Base-by-base conservation (phyloP, 2,113 vertebrate genomes). In the Sceloporus tristichus region DNA sequence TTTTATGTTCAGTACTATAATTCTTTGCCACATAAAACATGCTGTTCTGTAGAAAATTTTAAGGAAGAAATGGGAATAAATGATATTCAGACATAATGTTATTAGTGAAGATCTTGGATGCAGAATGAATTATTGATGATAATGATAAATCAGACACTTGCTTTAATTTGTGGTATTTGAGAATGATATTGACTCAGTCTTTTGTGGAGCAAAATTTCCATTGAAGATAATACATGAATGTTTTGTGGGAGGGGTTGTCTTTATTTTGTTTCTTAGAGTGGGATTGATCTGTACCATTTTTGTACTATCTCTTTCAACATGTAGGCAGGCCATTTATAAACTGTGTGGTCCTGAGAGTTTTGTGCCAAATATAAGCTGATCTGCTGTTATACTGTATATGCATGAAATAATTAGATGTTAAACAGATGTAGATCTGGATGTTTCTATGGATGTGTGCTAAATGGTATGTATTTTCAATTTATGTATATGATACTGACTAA, bases 261-360 rank as follows among this genome's bases (percentile, higher is more conserved):
- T 8, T 88, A 92, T 92, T 48, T 48, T 48, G 5, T 48, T 48
- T 48, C 7, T 48, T 48, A 7, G 5, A 48, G 48, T 48, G 18
- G 59, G 59, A 14, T 62, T 62, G 11, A 62, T 90, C 90, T 92
- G 92, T 95, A 92, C 94, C 94, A 96, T 95, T 94, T 93, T 89
- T 76, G 76, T 74, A 66, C 90, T 89, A 75, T 0, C n/a, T 82
- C 66, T 92, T 95, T 95, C 80, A 91, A 86, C 91, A 88, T 82
- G 90, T 85, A 91, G 91, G 56, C 38, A 93, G 95, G 92, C 92
- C 93, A 93, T 96, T 96, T 95, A 91, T 85, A 77, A 34, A 74
- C 34, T 71, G 2, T 29, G 10, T 71, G 68, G 68, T 71, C 68
- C 23, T 71, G 68, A 29, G 6, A 13, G 29, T 16, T 27, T 11